A percentile compares a stretch with the other conserved stretches of the same genome.
Conservation (phyloP, 2,797 vertebrate species). For the Crypturellus tataupa region DNA sequence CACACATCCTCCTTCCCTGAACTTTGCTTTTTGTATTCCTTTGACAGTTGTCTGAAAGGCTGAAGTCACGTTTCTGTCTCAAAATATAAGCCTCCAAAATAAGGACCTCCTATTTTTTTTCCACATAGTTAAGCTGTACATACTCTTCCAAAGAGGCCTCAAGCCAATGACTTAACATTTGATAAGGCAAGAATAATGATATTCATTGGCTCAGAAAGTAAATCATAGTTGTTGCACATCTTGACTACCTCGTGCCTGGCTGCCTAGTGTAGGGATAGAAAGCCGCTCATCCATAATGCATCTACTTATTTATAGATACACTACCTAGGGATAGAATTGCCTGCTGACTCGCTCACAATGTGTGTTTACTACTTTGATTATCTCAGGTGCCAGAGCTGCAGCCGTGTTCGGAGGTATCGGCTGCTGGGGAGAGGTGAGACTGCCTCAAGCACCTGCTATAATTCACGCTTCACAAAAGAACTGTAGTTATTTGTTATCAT, state of each 20-base stretch:
- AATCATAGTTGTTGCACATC: neutral
- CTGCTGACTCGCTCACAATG: neutral
- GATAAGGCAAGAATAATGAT: constrained; percentile 21
- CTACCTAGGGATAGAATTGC: neutral
- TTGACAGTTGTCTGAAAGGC: neutral
- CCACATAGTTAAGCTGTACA: neutral
- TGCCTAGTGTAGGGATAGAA: neutral
- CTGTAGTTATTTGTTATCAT: neutral
- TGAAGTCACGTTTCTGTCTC: neutral
- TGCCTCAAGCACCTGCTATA: neutral
- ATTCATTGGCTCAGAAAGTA: neutral
- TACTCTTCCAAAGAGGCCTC: neutral
- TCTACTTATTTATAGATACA: neutral
- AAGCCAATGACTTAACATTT: constrained; percentile 11
- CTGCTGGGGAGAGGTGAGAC: neutral
- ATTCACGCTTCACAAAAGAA: neutral
- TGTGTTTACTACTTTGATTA: neutral
- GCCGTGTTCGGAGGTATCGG: neutral
- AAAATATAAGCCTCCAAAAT: neutral
- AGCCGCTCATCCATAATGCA: neutral
- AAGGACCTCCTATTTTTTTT: neutral
- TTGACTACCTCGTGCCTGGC: neutral
- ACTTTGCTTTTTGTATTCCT: neutral
- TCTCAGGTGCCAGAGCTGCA: neutral
- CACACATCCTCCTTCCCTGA: neutral